Evolutionary conservation across 2,113 vertebrate species (phyloP).

Genomic region (Chlorodrepanis virens): DNA sequence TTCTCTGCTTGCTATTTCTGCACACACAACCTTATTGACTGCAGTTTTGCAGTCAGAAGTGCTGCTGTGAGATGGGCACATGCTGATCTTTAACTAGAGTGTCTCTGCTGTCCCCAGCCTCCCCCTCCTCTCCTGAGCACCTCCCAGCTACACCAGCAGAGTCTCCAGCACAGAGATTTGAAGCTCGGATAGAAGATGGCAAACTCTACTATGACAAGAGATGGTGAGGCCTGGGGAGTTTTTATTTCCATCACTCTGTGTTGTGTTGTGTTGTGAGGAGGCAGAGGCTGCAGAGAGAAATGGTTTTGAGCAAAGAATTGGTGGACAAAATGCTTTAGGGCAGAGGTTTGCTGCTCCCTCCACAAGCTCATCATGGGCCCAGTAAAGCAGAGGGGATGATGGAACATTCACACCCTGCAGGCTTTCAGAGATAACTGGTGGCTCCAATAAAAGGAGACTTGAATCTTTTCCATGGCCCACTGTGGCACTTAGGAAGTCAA

Average conservation of each 20-base stretch:
- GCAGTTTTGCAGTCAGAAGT: background rate
- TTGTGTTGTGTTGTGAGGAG: background rate
- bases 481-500: background rate
- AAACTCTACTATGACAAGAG: constrained; percentile 98
- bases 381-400: background rate
- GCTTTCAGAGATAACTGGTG: background rate
- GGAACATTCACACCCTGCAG: background rate
- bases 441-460: background rate
- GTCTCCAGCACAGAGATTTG: constrained; percentile 88
- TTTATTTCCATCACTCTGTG: background rate
- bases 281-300: background rate
- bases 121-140: constrained; percentile 92
- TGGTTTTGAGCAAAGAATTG: background rate
- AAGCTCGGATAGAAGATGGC: constrained; percentile 96
- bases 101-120: constrained; percentile 73
- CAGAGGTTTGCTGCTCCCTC: background rate
- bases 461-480: background rate
- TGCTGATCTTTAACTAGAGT: background rate
- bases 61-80: background rate
- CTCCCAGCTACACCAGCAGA: constrained; percentile 88
- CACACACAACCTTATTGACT: background rate
- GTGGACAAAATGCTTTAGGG: background rate
- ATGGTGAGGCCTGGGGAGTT: constrained; percentile 78
- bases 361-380: accelerated
- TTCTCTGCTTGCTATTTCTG: background rate